Conservation (phyloP, 2,888 invertebrate genomes). For the Lomographa bimaculata region DNA sequence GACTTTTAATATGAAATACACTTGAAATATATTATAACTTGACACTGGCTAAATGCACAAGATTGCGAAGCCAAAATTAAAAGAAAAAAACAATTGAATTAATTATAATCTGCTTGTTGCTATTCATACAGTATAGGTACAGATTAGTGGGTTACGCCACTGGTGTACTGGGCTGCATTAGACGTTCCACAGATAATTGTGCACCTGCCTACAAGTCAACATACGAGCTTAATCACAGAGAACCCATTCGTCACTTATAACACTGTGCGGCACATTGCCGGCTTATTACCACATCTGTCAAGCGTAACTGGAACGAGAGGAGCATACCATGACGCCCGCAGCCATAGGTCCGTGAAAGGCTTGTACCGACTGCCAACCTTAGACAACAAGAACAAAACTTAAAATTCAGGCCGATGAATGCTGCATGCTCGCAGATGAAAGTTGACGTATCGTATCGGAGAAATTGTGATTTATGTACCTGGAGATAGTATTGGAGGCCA, state of each 20-base stretch:
- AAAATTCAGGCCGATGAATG: conserved; percentile 56
- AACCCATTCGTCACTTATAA: conserved; percentile 29
- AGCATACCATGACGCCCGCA: conserved; percentile 35
- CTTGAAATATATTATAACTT: no score
- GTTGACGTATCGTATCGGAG: conserved; percentile 42
- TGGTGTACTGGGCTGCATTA: no score
- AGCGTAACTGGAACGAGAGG: conserved; percentile 37
- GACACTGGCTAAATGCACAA: no score
- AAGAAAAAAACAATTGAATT: no score
- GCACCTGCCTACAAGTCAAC: conserved; percentile 34
- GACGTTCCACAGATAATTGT: conserved; percentile 40
- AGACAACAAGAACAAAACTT: conserved; percentile 47
- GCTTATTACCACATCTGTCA: conserved; percentile 31
- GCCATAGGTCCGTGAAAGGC: conserved; percentile 53
- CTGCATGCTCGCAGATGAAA: conserved; percentile 44
- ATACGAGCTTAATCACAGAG: conserved; percentile 23
- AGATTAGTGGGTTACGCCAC: no score
- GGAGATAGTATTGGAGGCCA: conserved; percentile 19
- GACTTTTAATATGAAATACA: no score
- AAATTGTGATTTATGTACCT: conserved; percentile 40
- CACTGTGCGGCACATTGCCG: conserved; percentile 36
- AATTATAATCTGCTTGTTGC: no score
- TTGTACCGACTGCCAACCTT: conserved; percentile 45
- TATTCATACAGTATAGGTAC: conserved; percentile 26
- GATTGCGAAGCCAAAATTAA: no score